Evolutionary conservation across 2,113 vertebrate genomes (phyloP).

Genomic region (Rhombomys opimus): DNA sequence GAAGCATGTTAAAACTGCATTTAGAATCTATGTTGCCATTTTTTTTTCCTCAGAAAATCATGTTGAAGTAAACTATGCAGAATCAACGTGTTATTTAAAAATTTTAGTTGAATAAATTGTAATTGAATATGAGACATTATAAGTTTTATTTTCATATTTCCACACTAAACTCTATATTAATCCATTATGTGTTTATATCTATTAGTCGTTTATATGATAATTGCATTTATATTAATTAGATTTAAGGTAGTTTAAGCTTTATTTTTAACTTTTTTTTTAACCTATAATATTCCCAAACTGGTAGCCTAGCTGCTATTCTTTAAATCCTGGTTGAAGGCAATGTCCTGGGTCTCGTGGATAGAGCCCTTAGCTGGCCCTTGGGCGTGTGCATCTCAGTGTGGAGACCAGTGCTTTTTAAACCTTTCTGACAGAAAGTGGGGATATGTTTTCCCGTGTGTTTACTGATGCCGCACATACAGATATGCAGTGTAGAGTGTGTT

Average conservation of each 20-base stretch:
- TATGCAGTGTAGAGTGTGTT: background rate
- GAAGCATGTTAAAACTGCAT: background rate
- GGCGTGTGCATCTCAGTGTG: background rate
- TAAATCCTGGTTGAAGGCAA: background rate
- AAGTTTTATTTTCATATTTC: slow-evolving; percentile 64
- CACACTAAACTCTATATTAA: slow-evolving; percentile 37
- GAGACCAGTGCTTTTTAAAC: background rate
- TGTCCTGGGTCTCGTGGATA: background rate
- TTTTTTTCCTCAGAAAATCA: slow-evolving; percentile 31
- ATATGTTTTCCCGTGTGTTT: background rate
- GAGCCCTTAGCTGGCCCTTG: background rate
- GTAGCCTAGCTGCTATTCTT: background rate
- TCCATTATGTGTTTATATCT: slow-evolving; percentile 29
- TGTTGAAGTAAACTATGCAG: slow-evolving; percentile 55
- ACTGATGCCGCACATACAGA: background rate
- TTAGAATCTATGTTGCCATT: background rate
- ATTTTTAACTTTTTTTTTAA: slow-evolving; percentile 52
- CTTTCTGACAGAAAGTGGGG: background rate
- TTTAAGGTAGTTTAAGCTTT: slow-evolving; percentile 34
- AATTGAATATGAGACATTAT: background rate
- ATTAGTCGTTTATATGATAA: slow-evolving; percentile 28
- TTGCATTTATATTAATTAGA: slow-evolving; percentile 47
- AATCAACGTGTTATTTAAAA: slow-evolving; percentile 50
- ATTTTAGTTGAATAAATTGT: background rate
- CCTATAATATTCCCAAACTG: background rate